Percentiles rank a stretch among this genome's conserved stretches.
These are phyloP conservation scores for Calcarius ornatus DNA, from an alignment of 2,113 vertebrate genomes.

Conservation along the genomic window DNA sequence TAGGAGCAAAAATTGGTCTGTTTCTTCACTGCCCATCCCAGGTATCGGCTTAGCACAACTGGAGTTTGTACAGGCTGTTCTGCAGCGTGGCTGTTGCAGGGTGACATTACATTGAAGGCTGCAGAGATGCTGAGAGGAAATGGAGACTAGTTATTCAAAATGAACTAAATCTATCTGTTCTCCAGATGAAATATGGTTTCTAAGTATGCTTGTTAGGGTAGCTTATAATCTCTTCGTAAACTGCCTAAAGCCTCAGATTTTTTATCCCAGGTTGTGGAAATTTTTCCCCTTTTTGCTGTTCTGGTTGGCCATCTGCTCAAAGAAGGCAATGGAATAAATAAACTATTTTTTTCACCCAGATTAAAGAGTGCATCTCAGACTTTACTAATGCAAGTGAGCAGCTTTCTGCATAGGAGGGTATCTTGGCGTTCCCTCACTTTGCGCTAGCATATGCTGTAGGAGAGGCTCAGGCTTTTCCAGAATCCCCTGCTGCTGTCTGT, in stretches of 20 bases:
- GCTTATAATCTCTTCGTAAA: constrained; percentile 38
- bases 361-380: not conserved
- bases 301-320: not conserved
- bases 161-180: not conserved
- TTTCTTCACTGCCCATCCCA: not conserved
- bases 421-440: not conserved
- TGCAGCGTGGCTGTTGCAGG: rapidly evolving
- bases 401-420: not conserved
- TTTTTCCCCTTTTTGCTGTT: not conserved
- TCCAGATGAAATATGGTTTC: not conserved
- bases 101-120: not conserved
- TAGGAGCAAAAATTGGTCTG: not conserved
- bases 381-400: not conserved
- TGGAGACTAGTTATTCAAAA: not conserved
- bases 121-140: not conserved
- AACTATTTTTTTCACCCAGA: not conserved
- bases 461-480: not conserved
- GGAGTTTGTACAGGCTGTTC: not conserved
- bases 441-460: not conserved
- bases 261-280: not conserved
- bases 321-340: not conserved
- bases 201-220: not conserved
- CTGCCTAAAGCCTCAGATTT: not conserved
- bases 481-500: not conserved
- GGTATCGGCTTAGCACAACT: not conserved